Base-by-base conservation (phyloP, 2,888 invertebrate genomes). In the Embidobia sp. region DNA sequence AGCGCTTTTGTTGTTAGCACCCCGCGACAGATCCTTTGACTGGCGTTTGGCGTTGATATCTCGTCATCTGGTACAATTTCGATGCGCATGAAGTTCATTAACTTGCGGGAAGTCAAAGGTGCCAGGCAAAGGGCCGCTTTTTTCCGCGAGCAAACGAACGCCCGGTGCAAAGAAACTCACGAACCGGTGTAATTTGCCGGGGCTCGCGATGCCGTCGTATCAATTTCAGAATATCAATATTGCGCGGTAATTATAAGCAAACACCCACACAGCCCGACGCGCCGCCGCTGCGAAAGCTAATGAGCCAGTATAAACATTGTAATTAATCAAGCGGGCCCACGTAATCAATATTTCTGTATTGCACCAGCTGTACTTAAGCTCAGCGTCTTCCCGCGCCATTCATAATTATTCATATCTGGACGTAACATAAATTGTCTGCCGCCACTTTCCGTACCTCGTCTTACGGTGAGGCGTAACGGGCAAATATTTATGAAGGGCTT, bases 331-430 rank as follows among this genome's bases (percentile, higher is more conserved):
- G 72, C 13, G 49, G 13, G 29, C 48, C 61, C 46, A 64, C 16
- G 64, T 49, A 78, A 76, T 78, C 78, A 74, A 76, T 78, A 76
- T 70, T 55, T 49, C 48, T 42, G 44, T 42, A 35, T 8, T 35
- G 59, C 57, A 69, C 64, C 70, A 55, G 59, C 69, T 69, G 48
- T 37, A 31, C 13, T 53, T 59, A 40, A 61, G 59, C 44, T 37
- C 6, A 49, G 44, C 57, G 7, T 64, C 75, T 76, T 63, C 57
- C 40, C 67, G 26, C 26, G 49, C 37, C 26, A 57, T 69, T 64
- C 69, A 76, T 69, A 69, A 69, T 69, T 76, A 76, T 64, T 69
- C 69, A 69, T 69, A 57, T 63, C 63, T 69, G 31, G 49, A 74
- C 61, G 53, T 26, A 48, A 29, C 53, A 49, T 59, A 51, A 70